phyloP scores from a whole-genome alignment of 2,797 vertebrate species.

The Oreochromis mossambicus region DNA sequence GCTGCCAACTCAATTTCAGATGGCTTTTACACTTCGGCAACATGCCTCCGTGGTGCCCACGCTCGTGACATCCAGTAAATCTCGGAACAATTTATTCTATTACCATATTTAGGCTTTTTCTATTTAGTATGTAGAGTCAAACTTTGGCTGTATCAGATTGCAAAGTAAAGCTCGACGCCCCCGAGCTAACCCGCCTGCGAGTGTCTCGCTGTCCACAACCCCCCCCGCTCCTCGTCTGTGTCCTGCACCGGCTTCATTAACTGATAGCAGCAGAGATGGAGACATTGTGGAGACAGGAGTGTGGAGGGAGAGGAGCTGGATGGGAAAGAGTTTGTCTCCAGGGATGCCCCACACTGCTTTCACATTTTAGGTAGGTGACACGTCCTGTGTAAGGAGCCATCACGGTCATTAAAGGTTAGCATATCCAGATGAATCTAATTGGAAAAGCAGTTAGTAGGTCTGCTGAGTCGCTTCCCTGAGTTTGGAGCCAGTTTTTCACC shows the following conservation, averaged over 20 bases:
- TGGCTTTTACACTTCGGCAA: conserved; percentile 29
- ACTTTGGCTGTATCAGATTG: conserved; percentile 35
- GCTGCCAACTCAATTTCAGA: conserved; percentile 45
- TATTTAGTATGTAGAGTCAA: conserved; percentile 28
- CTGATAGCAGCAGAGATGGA: conserved; percentile 66
- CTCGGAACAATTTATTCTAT: conserved; percentile 28
- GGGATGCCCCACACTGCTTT: not conserved
- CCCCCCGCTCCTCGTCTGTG: conserved; percentile 29
- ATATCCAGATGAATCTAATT: conserved; percentile 2
- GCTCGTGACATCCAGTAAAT: conserved; percentile 3
- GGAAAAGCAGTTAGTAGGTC: not conserved
- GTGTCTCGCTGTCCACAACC: conserved; percentile 36
- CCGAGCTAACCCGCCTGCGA: conserved; percentile 5
- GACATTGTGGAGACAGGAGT: conserved; percentile 49
- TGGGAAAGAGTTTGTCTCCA: not conserved
- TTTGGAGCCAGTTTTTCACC: not conserved
- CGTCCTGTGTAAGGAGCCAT: not conserved
- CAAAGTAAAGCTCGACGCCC: conserved; percentile 8
- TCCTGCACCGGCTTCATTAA: conserved; percentile 68
- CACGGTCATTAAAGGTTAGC: not conserved
- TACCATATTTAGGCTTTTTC: conserved; percentile 29
- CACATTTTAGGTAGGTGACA: not conserved
- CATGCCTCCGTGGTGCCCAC: conserved; percentile 14
- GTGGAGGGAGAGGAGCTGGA: conserved; percentile 10
- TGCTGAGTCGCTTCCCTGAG: conserved; percentile 4